Base-by-base conservation (phyloP, 2,797 vertebrate species). In the Danio aesculapii region DNA sequence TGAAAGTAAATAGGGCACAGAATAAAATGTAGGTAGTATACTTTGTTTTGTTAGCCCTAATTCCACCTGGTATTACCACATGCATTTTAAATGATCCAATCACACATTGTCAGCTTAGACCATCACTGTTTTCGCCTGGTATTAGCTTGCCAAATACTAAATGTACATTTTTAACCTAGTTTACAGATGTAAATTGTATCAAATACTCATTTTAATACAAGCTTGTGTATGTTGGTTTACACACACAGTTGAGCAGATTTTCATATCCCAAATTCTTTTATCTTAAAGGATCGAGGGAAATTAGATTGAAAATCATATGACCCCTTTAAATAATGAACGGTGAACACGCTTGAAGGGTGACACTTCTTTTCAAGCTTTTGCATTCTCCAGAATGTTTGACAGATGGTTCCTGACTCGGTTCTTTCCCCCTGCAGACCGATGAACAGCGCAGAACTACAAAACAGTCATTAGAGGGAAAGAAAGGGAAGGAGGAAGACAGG, bases 401-500 rank as follows among this genome's bases (percentile, higher is more conserved):
- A 84, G 84, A 84, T 87, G 78, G 83, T 16, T 81, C 57, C 43
- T 77, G 41, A 73, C 62, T 79, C 44, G 21, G 57, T 69, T 68
- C 58, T 68, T 50, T 82, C 64, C 75, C 84, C 83, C 59, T 71
- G 66, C 76, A 80, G 86, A 71, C 59, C 61, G n/a, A 41, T 13
- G 77, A 79, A 73, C 59, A 69, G 50, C 19, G 30, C 73, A 82
- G 59, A 72, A 83, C 55, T 70, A 63, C 75, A 86, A 68, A 84
- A 81, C 81, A 74, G 64, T 85, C 82, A 84, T 87, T 87, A 84
- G 76, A 87, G 21, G 53, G 53, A 67, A 57, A 76, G 19, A 76
- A 62, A 64, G 19, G 68, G 30, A 46, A 82, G 73, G 73, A n/a
- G 75, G 53, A 52, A 61, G 69, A 44, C 53, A 69, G 64, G 4